A percentile compares a stretch with the other conserved stretches of the same genome.
Conservation (phyloP, 2,113 vertebrate species). For the Phalacrocorax aristotelis region DNA sequence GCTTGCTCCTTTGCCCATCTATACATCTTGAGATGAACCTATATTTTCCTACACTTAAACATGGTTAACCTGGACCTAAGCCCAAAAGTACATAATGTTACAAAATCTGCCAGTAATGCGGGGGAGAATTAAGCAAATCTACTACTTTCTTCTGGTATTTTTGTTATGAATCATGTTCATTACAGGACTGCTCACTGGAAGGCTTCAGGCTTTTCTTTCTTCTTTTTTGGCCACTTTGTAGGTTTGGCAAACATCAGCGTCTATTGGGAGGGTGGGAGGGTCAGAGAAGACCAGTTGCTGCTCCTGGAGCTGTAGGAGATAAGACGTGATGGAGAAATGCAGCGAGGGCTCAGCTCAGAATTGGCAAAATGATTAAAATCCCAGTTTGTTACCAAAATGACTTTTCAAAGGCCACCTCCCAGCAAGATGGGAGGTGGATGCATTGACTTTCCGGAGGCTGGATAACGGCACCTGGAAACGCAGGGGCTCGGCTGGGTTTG, state of each 20-base stretch:
- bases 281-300: neutral
- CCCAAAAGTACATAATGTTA: neutral
- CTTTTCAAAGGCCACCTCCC: neutral
- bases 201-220: neutral
- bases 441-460: neutral
- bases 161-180: neutral
- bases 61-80: slow-evolving; percentile 12
- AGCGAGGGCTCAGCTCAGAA: neutral
- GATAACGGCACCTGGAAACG: neutral
- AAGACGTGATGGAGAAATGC: neutral
- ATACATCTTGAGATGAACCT: slow-evolving; percentile 19
- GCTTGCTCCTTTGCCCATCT: neutral
- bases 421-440: neutral
- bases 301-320: too few relatives aligned
- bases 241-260: neutral
- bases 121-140: neutral
- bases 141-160: neutral
- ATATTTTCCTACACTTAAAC: slow-evolving; percentile 39
- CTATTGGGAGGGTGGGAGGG: neutral
- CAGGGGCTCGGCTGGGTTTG: neutral
- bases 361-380: neutral
- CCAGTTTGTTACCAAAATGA: neutral
- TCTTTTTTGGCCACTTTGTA: neutral
- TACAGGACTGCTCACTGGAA: neutral
- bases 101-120: neutral